phyloP scores from a whole-genome alignment of 2,113 vertebrate genomes.

The Leptodactylus fuscus region DNA sequence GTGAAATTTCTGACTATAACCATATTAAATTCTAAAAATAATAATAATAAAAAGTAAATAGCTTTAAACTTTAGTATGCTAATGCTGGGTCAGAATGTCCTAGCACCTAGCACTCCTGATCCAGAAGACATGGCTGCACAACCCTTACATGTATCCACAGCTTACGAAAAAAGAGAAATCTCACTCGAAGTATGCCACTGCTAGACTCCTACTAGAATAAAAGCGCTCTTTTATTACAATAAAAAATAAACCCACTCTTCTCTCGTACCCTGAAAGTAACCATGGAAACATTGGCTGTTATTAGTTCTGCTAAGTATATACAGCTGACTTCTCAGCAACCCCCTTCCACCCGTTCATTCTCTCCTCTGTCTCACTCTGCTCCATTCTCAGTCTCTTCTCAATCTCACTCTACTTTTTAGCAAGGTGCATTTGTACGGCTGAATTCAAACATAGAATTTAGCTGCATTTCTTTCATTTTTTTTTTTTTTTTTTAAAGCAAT shows the following conservation, averaged over 20 bases:
- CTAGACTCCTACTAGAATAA: conserved; percentile 66
- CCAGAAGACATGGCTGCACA: background rate
- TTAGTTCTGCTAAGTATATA: conserved; percentile 64
- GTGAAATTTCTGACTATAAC: too few relatives aligned
- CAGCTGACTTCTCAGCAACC: conserved; percentile 61
- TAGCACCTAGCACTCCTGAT: conserved; percentile 1
- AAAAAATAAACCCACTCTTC: conserved; percentile 62
- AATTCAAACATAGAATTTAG: background rate
- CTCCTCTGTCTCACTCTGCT: background rate
- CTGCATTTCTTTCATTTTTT: background rate
- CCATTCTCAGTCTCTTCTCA: background rate
- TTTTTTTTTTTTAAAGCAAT: background rate
- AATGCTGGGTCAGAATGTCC: conserved; percentile 26
- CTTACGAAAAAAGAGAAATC: conserved; percentile 46
- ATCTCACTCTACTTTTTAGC: background rate
- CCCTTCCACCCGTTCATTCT: conserved; percentile 21
- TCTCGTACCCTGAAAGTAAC: conserved; percentile 70
- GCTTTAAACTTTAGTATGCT: background rate
- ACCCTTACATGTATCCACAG: conserved; percentile 46
- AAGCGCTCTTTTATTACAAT: conserved; percentile 63
- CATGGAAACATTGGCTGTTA: conserved; percentile 76
- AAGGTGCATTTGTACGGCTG: background rate
- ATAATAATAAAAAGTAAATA: background rate
- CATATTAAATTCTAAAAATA: too few relatives aligned
- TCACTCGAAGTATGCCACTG: conserved; percentile 61